Evolutionary conservation across 2,113 vertebrate species (phyloP).

Genomic region (Cervus canadensis): DNA sequence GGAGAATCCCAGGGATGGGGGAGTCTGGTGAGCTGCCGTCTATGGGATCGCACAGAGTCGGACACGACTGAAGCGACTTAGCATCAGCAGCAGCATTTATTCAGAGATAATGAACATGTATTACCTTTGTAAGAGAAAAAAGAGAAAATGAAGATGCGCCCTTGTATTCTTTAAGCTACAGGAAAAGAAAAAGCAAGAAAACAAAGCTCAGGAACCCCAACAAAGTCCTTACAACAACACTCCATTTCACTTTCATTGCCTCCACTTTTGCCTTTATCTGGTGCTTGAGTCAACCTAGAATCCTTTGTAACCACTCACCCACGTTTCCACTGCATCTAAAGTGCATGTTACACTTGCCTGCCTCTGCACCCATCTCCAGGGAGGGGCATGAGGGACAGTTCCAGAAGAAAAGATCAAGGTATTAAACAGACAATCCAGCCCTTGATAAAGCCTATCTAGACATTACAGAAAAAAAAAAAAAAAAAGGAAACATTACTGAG

Average conservation of each 20-base stretch:
- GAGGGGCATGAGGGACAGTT: rapidly evolving
- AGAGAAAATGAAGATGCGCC: neutral
- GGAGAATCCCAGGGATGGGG: too few relatives aligned
- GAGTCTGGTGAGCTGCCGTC: too few relatives aligned
- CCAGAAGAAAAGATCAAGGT: neutral
- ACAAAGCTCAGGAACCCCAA: neutral
- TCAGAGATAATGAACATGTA: neutral
- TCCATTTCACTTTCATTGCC: neutral
- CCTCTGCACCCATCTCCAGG: neutral
- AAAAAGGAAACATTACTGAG: neutral
- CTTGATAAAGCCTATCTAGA: neutral
- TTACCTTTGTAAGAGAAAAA: neutral
- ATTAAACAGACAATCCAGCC: neutral
- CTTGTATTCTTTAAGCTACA: neutral
- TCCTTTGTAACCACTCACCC: neutral
- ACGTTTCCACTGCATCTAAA: neutral
- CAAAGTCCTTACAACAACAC: neutral
- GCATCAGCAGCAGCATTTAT: neutral
- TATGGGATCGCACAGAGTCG: too few relatives aligned
- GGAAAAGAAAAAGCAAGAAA: neutral
- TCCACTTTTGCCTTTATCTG: neutral
- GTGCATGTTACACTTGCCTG: neutral
- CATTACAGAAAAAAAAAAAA: neutral
- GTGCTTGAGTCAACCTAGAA: neutral
- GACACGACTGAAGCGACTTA: too few relatives aligned